These are phyloP conservation scores for Litocranius walleri DNA, from an alignment of 2,113 vertebrate genomes.

Conservation along the genomic window DNA sequence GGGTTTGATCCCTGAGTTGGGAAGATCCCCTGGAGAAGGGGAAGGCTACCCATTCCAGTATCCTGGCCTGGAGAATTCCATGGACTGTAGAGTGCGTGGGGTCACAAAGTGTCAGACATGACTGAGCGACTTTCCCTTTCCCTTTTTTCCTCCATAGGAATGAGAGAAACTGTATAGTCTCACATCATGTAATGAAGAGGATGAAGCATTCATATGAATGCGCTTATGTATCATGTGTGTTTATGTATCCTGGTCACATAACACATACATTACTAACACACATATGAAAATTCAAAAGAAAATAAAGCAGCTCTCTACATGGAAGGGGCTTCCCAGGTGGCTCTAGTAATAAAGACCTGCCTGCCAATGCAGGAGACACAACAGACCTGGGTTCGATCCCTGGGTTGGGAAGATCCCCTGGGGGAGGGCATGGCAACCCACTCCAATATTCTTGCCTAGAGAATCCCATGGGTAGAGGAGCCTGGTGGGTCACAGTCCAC, in stretches of 20 bases:
- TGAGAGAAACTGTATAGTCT: neutral
- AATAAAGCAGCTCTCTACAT: neutral
- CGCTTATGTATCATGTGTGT: neutral
- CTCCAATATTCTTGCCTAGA: neutral
- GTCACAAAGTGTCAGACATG: neutral
- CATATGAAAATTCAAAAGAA: neutral
- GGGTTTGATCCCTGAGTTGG: fast-evolving
- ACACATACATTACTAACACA: neutral
- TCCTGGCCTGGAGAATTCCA: neutral
- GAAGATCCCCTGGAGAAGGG: neutral
- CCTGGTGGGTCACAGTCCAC: neutral
- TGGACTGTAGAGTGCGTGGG: neutral
- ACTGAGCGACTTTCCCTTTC: neutral
- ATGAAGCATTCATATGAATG: neutral
- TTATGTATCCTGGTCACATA: neutral
- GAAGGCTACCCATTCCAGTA: neutral
- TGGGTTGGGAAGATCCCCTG: neutral
- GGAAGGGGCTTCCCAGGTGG: neutral
- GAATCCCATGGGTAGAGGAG: neutral
- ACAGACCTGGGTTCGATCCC: neutral
- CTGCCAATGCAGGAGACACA: neutral
- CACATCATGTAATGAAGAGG: neutral
- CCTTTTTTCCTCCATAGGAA: neutral
- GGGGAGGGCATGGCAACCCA: neutral
- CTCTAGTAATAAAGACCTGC: neutral